Evolutionary conservation across 1,140 invertebrate genomes (phyloP), one percentile per base, ranked within the genome.

Genomic region (Halyomorpha halys): DNA sequence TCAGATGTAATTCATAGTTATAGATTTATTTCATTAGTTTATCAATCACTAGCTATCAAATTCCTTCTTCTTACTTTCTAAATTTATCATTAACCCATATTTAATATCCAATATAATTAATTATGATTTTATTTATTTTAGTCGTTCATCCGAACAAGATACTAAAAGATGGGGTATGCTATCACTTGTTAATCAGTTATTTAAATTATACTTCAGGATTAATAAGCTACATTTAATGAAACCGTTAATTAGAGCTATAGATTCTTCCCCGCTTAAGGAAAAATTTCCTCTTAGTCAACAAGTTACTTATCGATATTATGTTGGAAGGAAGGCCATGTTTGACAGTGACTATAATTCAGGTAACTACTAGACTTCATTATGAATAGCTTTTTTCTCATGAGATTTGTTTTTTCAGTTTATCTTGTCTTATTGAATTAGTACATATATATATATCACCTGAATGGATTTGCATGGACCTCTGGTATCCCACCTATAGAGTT

Each of bases 221-320:
- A 98, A 98, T 73, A 97, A 97, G 75, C 74, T 98, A 4, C 94
- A 98, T 80, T 77, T 99, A 34, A 97, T 95, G 74, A 98, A 94
- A 77, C 95, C 96, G 0, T 78, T 99, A 15, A 97, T 98, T 68
- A 81, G 96, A 70, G 94, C 95, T 3, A 97, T 98, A 69, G 94
- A 98, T 68, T 90, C 90, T 27, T 89, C 89, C 16, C 82, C 84
- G 1, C 86, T 91, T 54, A 95, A 93, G 75, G 90, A 96, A 56
- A 83, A 84, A 63, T 98, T 96, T 75, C 84, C 87, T 44, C 73
- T 90, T 64, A 85, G 86, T 25, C 88, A 90, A 77, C 90, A 95
- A 74, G 87, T 94, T 49, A 98, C 96, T 0, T 99, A 97, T 74
- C 91, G 89, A 71, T 98, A 97, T 77, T 98, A 94, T 79, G 91